Base-by-base conservation (phyloP, 2,888 invertebrate species). In the Sarcophaga rosellei region DNA sequence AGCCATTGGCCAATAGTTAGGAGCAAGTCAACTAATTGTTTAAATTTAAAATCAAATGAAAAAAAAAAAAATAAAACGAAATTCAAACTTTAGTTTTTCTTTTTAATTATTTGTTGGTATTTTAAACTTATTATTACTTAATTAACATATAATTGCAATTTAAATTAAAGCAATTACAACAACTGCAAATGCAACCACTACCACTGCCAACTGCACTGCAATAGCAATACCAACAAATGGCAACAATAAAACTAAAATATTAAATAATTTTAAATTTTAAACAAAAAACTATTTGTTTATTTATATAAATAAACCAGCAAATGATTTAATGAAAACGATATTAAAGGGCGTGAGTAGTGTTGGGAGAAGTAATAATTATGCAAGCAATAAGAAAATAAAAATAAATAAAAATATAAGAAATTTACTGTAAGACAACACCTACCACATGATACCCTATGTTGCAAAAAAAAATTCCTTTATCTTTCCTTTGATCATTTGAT, bases 61-160 rank as follows among this genome's bases (percentile, higher is more conserved):
- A 47, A 11, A 45, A 45, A 47, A 47, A 47, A 47, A 11, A 8
- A 47, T 23, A 23, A 23, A 35, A 35, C 35, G 35, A 35, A 35
- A 35, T 35, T 6, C 35, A 35, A 35, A 35, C 35, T 35, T 35
- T 35, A 35, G 35, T 35, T 6, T 25, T 25, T 25, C 4, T 25
- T 4, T 47, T 47, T 15, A 15, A 47, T 47, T 17, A 4, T 53
- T 66, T 63, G 65, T 73, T 70, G 72, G 72, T 72, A 57, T 61
- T 79, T 76, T 65, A 15, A 85, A 68, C 77, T 81, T 20, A 86
- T 81, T 20, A 86, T 59, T 84, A 86, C 81, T 78, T 79, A 86
- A 86, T 86, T 86, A 86, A 63, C 86, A 86, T 84, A 81, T 79
- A 86, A 86, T 86, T 86, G 84, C 61, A 86, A 86, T 86, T 84